Percentiles rank a stretch among this genome's conserved stretches.
phyloP scores from a whole-genome alignment of 2,888 invertebrate genomes.

The Trilocha varians region DNA sequence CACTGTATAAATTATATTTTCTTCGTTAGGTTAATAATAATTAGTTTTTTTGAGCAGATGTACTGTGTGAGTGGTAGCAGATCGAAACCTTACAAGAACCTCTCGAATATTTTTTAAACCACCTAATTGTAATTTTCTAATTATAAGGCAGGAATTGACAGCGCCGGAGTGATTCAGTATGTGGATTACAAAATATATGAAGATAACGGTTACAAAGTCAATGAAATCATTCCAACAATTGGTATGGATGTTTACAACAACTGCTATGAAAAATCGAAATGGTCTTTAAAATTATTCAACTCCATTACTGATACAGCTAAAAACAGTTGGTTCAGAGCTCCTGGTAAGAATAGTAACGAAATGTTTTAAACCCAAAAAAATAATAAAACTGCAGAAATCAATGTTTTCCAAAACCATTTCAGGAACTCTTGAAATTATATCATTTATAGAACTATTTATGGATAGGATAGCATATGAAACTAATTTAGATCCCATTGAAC shows the following conservation, averaged over 20 bases:
- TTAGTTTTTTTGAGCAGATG: no score
- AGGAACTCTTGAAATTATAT: no score
- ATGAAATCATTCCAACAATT: slow-evolving; percentile 23
- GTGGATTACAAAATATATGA: slow-evolving; percentile 55
- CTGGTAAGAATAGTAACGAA: slow-evolving; percentile 36
- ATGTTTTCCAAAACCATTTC: no score
- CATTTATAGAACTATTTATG: slow-evolving; percentile 65
- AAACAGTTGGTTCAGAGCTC: slow-evolving; percentile 38
- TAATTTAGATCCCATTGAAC: slow-evolving; percentile 66
- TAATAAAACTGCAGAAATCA: no score
- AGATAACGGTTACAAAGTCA: slow-evolving; percentile 56
- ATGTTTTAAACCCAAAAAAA: no score
- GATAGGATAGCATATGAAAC: slow-evolving; percentile 71
- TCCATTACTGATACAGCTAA: slow-evolving; percentile 37
- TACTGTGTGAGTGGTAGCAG: no score
- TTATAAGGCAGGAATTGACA: slow-evolving; percentile 33
- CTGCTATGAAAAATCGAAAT: slow-evolving; percentile 30
- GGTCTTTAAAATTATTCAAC: slow-evolving; percentile 31
- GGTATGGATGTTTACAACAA: slow-evolving; percentile 21
- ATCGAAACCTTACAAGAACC: no score
- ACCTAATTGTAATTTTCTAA: no score
- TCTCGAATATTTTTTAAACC: no score
- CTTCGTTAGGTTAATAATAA: no score
- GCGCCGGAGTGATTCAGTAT: slow-evolving; percentile 62
- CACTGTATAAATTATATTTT: no score